Base-by-base conservation (phyloP, 2,113 vertebrate species). In the Benitochromis conjunctus region DNA sequence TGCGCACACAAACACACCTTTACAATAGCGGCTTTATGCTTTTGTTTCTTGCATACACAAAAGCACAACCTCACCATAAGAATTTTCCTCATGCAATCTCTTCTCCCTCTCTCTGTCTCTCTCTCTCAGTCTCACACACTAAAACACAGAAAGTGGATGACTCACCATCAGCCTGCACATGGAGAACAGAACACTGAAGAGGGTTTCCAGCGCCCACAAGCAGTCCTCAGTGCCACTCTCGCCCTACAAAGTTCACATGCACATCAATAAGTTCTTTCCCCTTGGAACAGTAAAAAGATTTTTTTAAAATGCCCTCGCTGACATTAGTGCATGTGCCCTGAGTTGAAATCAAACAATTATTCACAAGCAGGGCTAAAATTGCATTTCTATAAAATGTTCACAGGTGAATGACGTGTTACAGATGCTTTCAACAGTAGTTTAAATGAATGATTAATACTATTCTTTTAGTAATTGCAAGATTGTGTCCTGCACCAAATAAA, bases 121-220 rank as follows among this genome's bases (percentile, higher is more conserved):
- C 60, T 85, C 66, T 62, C 79, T 74, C 48, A 9, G 18, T 41
- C 86, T 58, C 83, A 79, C 62, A 90, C 79, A 86, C 81, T 64
- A 54, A 66, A 57, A 87, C 34, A 80, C 51, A 87, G 7, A 64
- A 55, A 88, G 54, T 19, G 14, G 46, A 80, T 93, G 85, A 94
- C 98, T 98, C 96, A 99, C 98, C 98, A 99, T 99, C 80, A 99
- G 96, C 91, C 97, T 97, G 96, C 99, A 99, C 96, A 99, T 98
- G 93, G 97, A 97, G 93, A 98, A 97, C n/a, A 99, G 95, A 86
- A 99, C 97, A 57, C 97, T 98, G 82, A 98, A 99, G 94, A 99
- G 96, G 69, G 98, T 99, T 96, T 99, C 98, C 94, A 99, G 95
- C 86, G 98, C 98, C 95, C 94, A 96, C 88, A 98, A 85, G 87